Base-by-base conservation (phyloP, 2,797 vertebrate species). In the Rachycentron canadum region DNA sequence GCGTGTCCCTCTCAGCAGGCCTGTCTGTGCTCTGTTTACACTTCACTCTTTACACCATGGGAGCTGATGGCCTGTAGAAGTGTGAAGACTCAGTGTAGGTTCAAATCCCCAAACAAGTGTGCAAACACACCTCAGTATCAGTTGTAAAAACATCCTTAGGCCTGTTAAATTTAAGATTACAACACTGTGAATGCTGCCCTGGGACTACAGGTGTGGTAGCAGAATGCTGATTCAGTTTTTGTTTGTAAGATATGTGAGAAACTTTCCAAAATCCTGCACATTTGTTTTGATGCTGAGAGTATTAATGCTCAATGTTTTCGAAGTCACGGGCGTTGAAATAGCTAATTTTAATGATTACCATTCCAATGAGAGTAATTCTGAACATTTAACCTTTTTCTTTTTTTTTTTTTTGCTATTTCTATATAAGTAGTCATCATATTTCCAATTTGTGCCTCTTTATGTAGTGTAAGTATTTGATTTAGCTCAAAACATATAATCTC, bases 11-110 rank as follows among this genome's bases (percentile, higher is more conserved):
- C 67, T 75, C 68, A 71, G 66, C 79, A 50, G 67, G 43, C 66
- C 55, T 25, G 72, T 71, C 77, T 85, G 52, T 68, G 45, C 62
- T 74, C 59, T 78, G 66, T 82, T 86, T 79, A 69, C 76, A 79
- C 75, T 70, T 83, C 73, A 26, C 71, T 80, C 81, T 63, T 45
- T 47, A 69, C 77, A 61, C 68, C 59, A 61, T 25, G 45, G 72
- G 62, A 83, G 85, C 78, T 28, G 45, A 67, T 47, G 21, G 79
- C 59, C 72, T 76, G 81, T 72, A 66, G 68, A 79, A 74, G 83
- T 73, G 73, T 79, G 75, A 65, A 70, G 57, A 32, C 8, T 66
- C 30, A 21, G 60, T 62, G 76, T 71, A 76, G 58, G 64, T 83
- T 87, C 68, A 84, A 75, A 71, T 26, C 61, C 68, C 66, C 76